Conservation (phyloP, 2,113 vertebrate genomes). For the Zonotrichia leucophrys region DNA sequence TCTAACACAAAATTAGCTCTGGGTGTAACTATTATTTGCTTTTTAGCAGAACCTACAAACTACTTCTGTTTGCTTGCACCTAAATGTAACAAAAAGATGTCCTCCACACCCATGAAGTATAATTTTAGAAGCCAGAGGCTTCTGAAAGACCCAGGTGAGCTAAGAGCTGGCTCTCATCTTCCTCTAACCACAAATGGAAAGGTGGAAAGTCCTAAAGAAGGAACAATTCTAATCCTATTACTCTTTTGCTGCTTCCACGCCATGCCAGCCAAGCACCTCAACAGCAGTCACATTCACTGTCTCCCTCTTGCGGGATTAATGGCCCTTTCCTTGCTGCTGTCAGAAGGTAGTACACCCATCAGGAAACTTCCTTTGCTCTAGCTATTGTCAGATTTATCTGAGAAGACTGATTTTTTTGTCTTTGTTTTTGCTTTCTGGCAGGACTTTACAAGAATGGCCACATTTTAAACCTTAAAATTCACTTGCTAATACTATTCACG, state of each 20-base stretch:
- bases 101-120: slow-evolving; percentile 51
- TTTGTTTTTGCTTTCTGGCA: slow-evolving; percentile 16
- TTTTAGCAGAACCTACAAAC: slow-evolving; percentile 37
- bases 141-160: slow-evolving; percentile 37
- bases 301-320: not conserved
- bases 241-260: not conserved
- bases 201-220: slow-evolving; percentile 18
- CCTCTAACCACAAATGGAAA: slow-evolving; percentile 39
- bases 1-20: slow-evolving; percentile 54
- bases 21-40: slow-evolving; percentile 51
- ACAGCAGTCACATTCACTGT: not conserved
- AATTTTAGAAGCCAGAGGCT: slow-evolving; percentile 36
- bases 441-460: not conserved
- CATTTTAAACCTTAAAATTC: slow-evolving; percentile 12
- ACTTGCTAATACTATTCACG: not conserved
- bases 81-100: slow-evolving; percentile 56
- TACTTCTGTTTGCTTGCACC: slow-evolving; percentile 11
- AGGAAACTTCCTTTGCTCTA: not conserved
- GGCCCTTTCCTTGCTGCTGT: not conserved
- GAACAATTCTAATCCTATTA: not conserved
- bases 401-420: not conserved
- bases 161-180: slow-evolving; percentile 20
- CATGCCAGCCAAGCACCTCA: not conserved
- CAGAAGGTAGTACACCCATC: not conserved
- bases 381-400: not conserved